phyloP scores from a whole-genome alignment of 2,888 invertebrate species.

The Macaria notata region DNA sequence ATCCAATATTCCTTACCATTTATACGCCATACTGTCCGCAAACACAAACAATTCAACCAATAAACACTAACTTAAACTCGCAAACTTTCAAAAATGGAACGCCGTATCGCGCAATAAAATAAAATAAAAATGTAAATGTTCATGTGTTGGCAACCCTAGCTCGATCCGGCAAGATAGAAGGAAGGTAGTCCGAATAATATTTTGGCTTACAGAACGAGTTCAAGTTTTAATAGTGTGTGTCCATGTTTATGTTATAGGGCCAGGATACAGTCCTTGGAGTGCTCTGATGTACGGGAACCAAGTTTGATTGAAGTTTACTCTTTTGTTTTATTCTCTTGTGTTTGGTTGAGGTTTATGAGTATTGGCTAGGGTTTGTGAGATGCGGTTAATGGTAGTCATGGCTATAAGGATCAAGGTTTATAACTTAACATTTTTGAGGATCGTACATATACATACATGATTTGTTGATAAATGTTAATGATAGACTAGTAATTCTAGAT shows the following conservation, averaged over 20 bases:
- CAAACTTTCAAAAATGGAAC: constrained; percentile 45
- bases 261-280: constrained; percentile 54
- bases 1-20: constrained; percentile 9
- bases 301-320: constrained; percentile 38
- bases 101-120: constrained; percentile 47
- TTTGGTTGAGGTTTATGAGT: constrained; percentile 22
- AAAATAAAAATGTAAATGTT: constrained; percentile 71
- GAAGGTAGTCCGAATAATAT: constrained; percentile 80
- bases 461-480: too few species aligned
- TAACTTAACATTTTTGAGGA: too few species aligned
- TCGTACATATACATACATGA: too few species aligned
- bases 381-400: background rate
- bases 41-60: constrained; percentile 40
- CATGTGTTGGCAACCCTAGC: constrained; percentile 64
- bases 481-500: too few species aligned
- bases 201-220: constrained; percentile 81
- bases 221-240: constrained; percentile 80
- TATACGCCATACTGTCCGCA: constrained; percentile 28
- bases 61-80: constrained; percentile 46
- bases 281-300: constrained; percentile 38
- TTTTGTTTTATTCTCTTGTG: constrained; percentile 30
- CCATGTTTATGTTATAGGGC: constrained; percentile 77
- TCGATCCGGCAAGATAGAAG: constrained; percentile 63
- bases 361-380: background rate
- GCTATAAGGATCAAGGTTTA: too few species aligned